Base-by-base conservation (phyloP, 2,113 vertebrate species). In the Rhagologus leucostigma region DNA sequence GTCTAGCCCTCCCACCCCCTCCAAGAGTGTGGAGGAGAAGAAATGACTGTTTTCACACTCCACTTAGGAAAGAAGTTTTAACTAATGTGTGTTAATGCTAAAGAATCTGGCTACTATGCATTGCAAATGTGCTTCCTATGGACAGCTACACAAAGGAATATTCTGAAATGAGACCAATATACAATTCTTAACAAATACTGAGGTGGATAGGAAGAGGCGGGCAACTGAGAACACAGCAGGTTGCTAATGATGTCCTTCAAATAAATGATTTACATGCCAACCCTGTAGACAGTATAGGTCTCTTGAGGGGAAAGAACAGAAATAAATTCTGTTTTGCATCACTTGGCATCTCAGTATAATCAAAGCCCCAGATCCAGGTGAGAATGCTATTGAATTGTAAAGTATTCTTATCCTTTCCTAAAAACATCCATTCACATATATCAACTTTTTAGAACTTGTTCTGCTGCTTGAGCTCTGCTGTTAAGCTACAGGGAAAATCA, bases 211-310 rank as follows among this genome's bases (percentile, higher is more conserved):
- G 8, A 94, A 46, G 33, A 83, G 78, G 53, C 4, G 6, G 52
- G 37, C 1, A 1, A 62, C 46, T 59, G 67, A 73, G 71, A 96
- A 42, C 64, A 80, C 67, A 92, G 75, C 50, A 67, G 50, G 79
- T 19, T 67, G 12, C 42, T 92, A 96, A 96, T 90, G 76, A 84
- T 59, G 84, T 59, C 60, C 68, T 90, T 95, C 64, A 90, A 77
- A 86, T 70, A 67, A 77, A 79, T 74, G 17, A 86, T 77, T 90
- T 46, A n/a, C 52, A 64, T 0, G 0, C 27, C 44, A 56, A 71
- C 42, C 7, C 35, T 84, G 75, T 89, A 84, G 64, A 35, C 22
- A 41, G 33, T 77, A 19, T 41, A 64, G 44, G 52, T 67, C 60
- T 94, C 76, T 84, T 84, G 69, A 84, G 74, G 37, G 3, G 17